Evolutionary conservation across 2,113 vertebrate genomes (phyloP), one percentile per base, ranked within the genome.

Genomic region (Platysternon megacephalum): DNA sequence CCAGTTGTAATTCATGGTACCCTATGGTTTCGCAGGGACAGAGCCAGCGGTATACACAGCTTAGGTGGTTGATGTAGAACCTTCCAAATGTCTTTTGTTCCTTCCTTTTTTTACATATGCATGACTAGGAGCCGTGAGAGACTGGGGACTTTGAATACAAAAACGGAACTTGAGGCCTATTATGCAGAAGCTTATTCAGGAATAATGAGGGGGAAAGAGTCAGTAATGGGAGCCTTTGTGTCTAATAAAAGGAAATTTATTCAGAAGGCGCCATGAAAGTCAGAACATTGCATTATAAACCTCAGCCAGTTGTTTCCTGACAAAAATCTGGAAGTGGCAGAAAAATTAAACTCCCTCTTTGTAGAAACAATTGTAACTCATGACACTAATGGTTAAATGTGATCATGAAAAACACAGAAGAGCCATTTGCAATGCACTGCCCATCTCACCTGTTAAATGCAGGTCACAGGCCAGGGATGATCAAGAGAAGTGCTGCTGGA

Each of bases 221-320:
- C 76, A 42, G 92, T 44, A 85, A 78, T 10, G 42, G 87, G 85
- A 91, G 58, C 13, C 89, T 74, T 52, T 29, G 95, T 21, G 88
- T 81, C 95, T 95, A 92, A 94, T 93, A 84, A 95, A 96, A 91
- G 96, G 91, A 96, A 93, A 97, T 97, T 74, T 89, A 97, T 97
- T 96, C 94, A 16, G 83, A n/a, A 87, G 12, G 72, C 78, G 91
- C 91, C 80, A 1, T 10, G 87, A 85, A 68, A 93, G 92, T 76
- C n/a, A 35, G 26, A 46, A 76, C 13, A 3, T 1, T 3, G 35
- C 7, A 55, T 1, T 13, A 92, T 44, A 79, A 78, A 55, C 84
- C 89, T 42, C 78, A 29, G 8, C 58, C 0, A 29, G 56, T 26
- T 1, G 4, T 35, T 91, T 86, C 90, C 90, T 86, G 86, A 76